Evolutionary conservation across 2,113 vertebrate genomes (phyloP), one percentile per base, ranked within the genome.

Genomic region (Tricholaema leucomelas): DNA sequence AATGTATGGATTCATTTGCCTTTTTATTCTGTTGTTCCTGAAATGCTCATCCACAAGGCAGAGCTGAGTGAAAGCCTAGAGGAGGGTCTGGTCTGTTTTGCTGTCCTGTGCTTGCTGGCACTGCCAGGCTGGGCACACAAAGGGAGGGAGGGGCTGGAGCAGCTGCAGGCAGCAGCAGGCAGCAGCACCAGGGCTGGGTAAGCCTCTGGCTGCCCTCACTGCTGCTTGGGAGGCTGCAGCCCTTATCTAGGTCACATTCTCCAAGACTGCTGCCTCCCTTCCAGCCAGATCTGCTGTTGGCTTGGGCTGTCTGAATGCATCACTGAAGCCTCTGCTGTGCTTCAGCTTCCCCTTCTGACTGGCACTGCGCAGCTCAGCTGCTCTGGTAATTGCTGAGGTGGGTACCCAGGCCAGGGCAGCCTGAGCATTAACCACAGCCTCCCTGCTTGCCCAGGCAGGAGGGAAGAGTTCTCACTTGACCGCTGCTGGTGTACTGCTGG

Each of bases 221-320:
- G 87, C 82, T 89, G 92, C 86, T 81, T 84, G 81, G 87, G 84
- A 91, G 87, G 63, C 87, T 92, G 90, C 83, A 91, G 88, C 81
- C 80, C 80, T 54, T 91, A 94, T 97, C 81, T 96, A 96, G 96
- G 96, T 95, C 93, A 96, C 35, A 5, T 95, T 96, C 85, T 81
- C 31, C 67, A 90, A 94, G 92, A 61, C 91, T 86, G 84, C 94
- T 83, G 77, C 80, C 48, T 96, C 75, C 66, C 65, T 94, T 88
- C 65, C 81, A 88, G 65, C 61, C 88, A 95, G 94, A 90, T 88
- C 92, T 91, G 88, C 93, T 95, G 82, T 94, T 96, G 95, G 88
- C 89, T 79, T 92, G 94, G 86, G 48, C 84, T 84, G 83, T 93
- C 91, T 92, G 85, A 91, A 83, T 56, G 76, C 71, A 90, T 91